Evolutionary conservation across 2,797 vertebrate species (phyloP).

Genomic region (Picus viridis): DNA sequence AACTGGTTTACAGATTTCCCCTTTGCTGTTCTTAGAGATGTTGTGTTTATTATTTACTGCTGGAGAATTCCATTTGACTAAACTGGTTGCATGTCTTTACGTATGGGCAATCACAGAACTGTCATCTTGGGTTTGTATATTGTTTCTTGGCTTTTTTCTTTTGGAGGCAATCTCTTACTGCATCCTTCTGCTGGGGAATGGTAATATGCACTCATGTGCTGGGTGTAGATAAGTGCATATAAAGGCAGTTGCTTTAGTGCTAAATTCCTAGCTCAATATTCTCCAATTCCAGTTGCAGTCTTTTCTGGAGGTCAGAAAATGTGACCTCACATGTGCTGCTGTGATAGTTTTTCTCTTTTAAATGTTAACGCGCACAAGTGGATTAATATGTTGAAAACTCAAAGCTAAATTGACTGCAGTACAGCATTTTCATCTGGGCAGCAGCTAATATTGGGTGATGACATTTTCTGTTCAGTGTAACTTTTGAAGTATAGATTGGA

Average conservation of each 20-base stretch:
- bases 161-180: neutral
- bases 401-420: neutral
- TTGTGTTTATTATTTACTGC: neutral
- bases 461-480: neutral
- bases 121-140: neutral
- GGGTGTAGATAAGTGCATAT: neutral
- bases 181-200: neutral
- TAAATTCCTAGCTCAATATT: no score
- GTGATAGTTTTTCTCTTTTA: neutral
- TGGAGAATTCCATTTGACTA: neutral
- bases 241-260: neutral
- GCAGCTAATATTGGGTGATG: neutral
- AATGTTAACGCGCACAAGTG: neutral
- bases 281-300: neutral
- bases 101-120: neutral
- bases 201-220: rapidly evolving
- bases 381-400: neutral
- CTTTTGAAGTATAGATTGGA: neutral
- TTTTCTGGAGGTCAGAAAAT: neutral
- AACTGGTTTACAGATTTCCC: neutral
- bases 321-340: neutral
- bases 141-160: conserved; percentile 25
- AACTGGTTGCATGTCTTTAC: neutral
- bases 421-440: neutral
- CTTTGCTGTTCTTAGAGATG: neutral